Percentiles rank a stretch among this genome's conserved stretches.
These are phyloP conservation scores for Tetramorium alpestre DNA, from an alignment of 1,140 invertebrate species.

Conservation along the genomic window DNA sequence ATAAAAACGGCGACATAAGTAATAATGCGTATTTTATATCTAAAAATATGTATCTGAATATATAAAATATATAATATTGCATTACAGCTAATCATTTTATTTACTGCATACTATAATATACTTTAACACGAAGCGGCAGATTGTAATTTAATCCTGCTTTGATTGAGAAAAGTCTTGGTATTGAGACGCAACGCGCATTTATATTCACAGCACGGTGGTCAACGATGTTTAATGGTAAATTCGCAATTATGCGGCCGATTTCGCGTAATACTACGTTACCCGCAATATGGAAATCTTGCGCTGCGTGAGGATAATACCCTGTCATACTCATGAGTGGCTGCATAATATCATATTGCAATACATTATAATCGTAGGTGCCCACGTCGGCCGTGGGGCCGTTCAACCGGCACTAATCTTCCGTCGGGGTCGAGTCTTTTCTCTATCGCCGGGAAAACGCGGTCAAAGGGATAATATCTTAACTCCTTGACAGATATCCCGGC, in stretches of 20 bases:
- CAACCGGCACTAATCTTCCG: conserved; percentile 54
- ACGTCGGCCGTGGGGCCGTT: conserved; percentile 65
- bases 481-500: conserved; percentile 3
- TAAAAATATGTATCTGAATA: background rate
- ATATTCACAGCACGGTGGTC: conserved; percentile 51
- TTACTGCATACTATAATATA: background rate
- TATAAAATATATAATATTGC: background rate
- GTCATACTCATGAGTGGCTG: conserved; percentile 79
- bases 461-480: conserved; percentile 44
- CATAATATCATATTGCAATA: conserved; percentile 81
- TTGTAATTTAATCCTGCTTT: conserved; percentile 22
- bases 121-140: background rate
- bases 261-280: conserved; percentile 78
- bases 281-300: conserved; percentile 80
- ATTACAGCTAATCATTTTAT: background rate
- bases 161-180: conserved; percentile 52
- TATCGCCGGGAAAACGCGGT: conserved; percentile 13
- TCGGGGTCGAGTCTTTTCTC: conserved; percentile 28
- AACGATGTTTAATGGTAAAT: conserved; percentile 76
- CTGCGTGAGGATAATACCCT: conserved; percentile 83
- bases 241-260: conserved; percentile 79
- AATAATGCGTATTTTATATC: background rate
- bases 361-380: conserved; percentile 72
- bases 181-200: conserved; percentile 68
- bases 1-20: conserved; percentile 10